Percentiles rank a stretch among this genome's conserved stretches.
Evolutionary conservation across 2,888 invertebrate genomes (phyloP).

Genomic region (Celastrina argiolus): DNA sequence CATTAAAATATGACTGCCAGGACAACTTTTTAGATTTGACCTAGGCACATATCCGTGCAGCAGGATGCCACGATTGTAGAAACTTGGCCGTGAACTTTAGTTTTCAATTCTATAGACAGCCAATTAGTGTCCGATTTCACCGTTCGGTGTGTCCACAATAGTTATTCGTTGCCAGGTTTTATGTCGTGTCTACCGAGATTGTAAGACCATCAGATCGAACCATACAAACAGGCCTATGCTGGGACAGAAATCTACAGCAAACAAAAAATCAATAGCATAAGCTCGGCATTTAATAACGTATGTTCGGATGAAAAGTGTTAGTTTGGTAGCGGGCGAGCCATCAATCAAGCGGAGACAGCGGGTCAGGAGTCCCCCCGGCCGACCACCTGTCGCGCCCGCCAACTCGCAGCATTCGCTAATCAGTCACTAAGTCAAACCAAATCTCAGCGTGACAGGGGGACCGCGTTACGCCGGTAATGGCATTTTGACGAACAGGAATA

Average conservation of each 20-base stretch:
- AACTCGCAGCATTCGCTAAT: conserved; percentile 70
- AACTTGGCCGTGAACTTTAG: background rate
- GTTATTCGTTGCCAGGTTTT: no score
- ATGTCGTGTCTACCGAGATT: background rate
- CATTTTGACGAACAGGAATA: conserved; percentile 65
- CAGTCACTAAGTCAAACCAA: conserved; percentile 74
- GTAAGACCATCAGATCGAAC: background rate
- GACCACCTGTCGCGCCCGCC: conserved; percentile 69
- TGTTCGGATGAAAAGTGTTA: conserved; percentile 21
- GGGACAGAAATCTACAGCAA: background rate
- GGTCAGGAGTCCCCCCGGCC: conserved; percentile 54
- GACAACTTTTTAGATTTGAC: conserved; percentile 2
- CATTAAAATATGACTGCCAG: background rate
- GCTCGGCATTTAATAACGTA: background rate
- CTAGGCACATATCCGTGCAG: background rate
- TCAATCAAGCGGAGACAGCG: conserved; percentile 62
- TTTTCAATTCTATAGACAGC: background rate
- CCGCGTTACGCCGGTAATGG: conserved; percentile 49
- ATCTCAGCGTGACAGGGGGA: conserved; percentile 53
- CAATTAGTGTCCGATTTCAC: background rate
- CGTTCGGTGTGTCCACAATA: no score
- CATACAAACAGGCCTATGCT: background rate
- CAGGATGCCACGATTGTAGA: background rate
- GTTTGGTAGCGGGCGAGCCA: conserved; percentile 34
- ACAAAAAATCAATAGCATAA: background rate